phyloP scores from a whole-genome alignment of 2,888 invertebrate species.

The Mongoloraphidia duomilia region DNA sequence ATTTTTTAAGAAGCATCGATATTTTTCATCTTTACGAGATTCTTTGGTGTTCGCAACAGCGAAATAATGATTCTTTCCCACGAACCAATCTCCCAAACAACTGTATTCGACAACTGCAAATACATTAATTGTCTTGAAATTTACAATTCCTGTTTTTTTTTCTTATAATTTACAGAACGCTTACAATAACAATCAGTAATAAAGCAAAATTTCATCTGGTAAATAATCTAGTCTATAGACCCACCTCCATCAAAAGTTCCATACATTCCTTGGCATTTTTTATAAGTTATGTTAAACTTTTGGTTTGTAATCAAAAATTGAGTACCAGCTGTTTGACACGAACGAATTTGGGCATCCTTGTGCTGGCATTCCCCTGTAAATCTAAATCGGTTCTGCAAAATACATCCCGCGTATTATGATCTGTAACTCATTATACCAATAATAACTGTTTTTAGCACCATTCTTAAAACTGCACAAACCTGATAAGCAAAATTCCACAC shows the following conservation, averaged over 20 bases:
- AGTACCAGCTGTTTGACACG: conserved; percentile 91
- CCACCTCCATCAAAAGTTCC: conserved; percentile 73
- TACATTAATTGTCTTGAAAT: neutral
- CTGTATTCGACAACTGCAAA: conserved; percentile 69
- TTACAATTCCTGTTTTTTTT: neutral
- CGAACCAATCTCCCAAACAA: conserved; percentile 90
- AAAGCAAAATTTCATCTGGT: neutral
- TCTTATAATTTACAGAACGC: neutral
- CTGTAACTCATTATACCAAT: neutral
- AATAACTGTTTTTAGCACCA: neutral
- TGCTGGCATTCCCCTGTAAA: conserved; percentile 87
- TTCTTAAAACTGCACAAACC: conserved; percentile 21
- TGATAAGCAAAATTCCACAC: conserved; percentile 94
- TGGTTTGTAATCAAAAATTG: conserved; percentile 93
- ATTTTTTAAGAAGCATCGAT: conserved; percentile 86
- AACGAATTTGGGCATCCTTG: conserved; percentile 77
- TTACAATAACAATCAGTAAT: too few species aligned
- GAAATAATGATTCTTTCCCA: conserved; percentile 90
- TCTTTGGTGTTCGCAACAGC: conserved; percentile 96
- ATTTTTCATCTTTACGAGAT: conserved; percentile 87
- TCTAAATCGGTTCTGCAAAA: conserved; percentile 59
- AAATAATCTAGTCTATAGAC: conserved; percentile 6
- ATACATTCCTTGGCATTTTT: conserved; percentile 77
- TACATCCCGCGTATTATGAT: conserved; percentile 6
- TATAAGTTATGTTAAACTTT: conserved; percentile 90